A percentile compares a stretch with the other conserved stretches of the same genome.
Conservation (phyloP, 1,140 invertebrate species). For the Lepidurus packardi region DNA sequence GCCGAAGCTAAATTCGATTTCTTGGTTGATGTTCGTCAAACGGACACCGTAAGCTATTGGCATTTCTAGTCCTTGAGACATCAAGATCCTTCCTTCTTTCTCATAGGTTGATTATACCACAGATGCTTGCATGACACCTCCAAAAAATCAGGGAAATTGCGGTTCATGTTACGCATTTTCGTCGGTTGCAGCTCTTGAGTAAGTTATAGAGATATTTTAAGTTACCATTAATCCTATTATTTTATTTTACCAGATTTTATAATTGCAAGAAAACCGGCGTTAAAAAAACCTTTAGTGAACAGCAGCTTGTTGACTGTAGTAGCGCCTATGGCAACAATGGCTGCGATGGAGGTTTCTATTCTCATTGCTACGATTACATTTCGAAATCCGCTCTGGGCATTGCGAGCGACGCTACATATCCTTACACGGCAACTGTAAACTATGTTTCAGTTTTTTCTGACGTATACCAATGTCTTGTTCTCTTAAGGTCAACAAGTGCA, state of each 20-base stretch:
- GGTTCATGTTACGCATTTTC: conserved; percentile 47
- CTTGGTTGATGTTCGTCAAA: conserved; percentile 9
- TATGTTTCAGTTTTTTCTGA: not conserved
- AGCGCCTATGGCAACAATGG: conserved; percentile 54
- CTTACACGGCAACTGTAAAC: conserved; percentile 37
- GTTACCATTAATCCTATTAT: not conserved
- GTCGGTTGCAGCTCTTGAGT: conserved; percentile 38
- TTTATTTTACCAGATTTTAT: not conserved
- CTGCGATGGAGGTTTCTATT: conserved; percentile 57
- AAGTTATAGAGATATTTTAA: conserved; percentile 36
- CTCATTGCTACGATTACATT: conserved; percentile 28
- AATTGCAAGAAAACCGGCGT: conserved; percentile 8
- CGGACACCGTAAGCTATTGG: not conserved
- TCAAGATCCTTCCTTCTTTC: not conserved
- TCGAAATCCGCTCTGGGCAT: not conserved
- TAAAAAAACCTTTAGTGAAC: conserved; percentile 45
- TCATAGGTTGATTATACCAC: conserved; percentile 28
- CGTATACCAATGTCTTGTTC: not conserved
- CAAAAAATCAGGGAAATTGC: conserved; percentile 40
- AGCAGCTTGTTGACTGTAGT: conserved; percentile 58
- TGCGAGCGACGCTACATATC: not conserved
- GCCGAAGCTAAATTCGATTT: not conserved
- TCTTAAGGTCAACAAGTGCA: not conserved
- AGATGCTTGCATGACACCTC: conserved; percentile 29
- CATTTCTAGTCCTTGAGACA: not conserved